phyloP scores from a whole-genome alignment of 2,888 invertebrate genomes.

The Thymelicus acteon region DNA sequence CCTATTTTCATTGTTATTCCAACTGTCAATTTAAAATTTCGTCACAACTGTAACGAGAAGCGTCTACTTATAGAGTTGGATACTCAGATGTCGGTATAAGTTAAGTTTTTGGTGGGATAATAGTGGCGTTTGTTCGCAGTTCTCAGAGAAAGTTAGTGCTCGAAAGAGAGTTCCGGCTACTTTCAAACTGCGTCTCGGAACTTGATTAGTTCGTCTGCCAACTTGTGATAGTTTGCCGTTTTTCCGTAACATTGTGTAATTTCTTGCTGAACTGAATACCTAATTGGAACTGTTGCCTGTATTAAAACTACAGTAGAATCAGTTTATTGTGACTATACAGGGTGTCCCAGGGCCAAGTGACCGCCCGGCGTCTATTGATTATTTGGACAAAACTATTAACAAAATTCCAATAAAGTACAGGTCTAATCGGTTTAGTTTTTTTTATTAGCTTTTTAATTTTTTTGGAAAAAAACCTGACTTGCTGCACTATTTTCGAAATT shows the following conservation, averaged over 20 bases:
- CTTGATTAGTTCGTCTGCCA: conserved; percentile 25
- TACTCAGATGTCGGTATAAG: background rate
- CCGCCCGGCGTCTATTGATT: no score
- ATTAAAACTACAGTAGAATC: background rate
- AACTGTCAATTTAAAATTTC: background rate
- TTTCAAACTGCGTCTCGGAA: conserved; percentile 16
- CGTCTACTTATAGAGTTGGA: conserved; percentile 9
- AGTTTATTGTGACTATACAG: no score
- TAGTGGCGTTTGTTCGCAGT: conserved; percentile 11
- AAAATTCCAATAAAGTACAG: no score
- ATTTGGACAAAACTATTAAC: no score
- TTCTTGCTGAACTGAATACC: conserved; percentile 1
- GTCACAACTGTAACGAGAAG: background rate
- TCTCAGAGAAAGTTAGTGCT: conserved; percentile 10
- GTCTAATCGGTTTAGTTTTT: no score
- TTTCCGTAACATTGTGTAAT: conserved; percentile 8
- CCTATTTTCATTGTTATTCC: no score
- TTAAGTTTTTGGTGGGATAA: conserved; percentile 3
- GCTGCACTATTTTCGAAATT: no score
- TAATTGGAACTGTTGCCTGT: background rate
- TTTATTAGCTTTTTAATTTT: no score
- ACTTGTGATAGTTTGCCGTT: conserved; percentile 16
- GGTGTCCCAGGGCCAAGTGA: no score
- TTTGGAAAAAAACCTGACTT: no score
- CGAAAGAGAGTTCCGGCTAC: conserved; percentile 10